Base-by-base conservation (phyloP, 2,113 vertebrate species). In the Neofelis nebulosa region DNA sequence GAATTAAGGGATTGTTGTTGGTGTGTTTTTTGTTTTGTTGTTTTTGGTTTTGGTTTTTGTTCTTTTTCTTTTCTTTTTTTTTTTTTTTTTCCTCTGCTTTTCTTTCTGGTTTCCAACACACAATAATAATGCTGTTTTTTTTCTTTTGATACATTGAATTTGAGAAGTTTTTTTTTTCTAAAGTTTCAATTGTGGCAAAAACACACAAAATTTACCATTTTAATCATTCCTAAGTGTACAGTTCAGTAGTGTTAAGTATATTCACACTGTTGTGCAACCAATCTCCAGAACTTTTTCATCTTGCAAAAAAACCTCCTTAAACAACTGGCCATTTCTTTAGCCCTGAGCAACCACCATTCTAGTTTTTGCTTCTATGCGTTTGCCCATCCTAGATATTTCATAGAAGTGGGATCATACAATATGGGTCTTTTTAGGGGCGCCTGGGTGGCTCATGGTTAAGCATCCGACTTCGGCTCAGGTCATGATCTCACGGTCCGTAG, bases 121-220 rank as follows among this genome's bases (percentile, higher is more conserved):
- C 4, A 82, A 6, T 65, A 50, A 89, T 52, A 48, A 78, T 5
- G 5, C 4, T 45, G 84, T 36, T 36, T 18, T 86, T 52, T 21
- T 61, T 61, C 23, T 61, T 61, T 61, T 61, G 21, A 14, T 41
- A 36, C 52, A 9, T 55, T 91, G 69, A 5, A 83, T 89, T 52
- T 73, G 33, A 74, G 63, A 65, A 79, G 57, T 1, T 16, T 10
- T 87, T 68, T 68, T 65, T 4, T 11, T 31, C 48, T 33, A 19
- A 66, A 65, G 36, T 80, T 80, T 87, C 23, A 93, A 23, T 65
- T 96, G 48, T 85, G 19, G 10, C 19, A 68, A 78, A 80, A 68
- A 52, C 23, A 36, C 25, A 66, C 4, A 21, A 55, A 89, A 69
- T 74, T 66, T 50, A 33, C 14, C 10, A 25, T 87, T 8, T 66